Conservation (phyloP, 2,797 vertebrate species). For the Apodemus agrarius region DNA sequence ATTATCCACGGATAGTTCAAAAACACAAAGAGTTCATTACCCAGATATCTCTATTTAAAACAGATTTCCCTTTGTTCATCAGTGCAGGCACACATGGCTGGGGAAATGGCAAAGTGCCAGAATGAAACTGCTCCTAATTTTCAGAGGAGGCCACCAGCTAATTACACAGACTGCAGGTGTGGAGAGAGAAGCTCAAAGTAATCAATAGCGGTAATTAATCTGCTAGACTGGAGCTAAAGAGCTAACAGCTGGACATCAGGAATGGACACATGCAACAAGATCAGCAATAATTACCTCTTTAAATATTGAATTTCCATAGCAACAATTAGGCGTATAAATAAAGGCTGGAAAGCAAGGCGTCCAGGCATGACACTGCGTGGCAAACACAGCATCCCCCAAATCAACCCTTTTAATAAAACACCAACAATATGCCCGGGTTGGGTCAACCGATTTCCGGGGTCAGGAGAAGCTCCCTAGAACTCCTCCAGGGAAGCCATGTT, state of each 20-base stretch:
- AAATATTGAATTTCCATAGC: conserved; percentile 93
- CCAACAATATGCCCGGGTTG: conserved; percentile 84
- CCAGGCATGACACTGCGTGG: conserved; percentile 85
- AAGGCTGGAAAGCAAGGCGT: conserved; percentile 88
- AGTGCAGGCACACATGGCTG: conserved; percentile 87
- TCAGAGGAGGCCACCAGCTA: conserved; percentile 91
- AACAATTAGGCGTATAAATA: conserved; percentile 92
- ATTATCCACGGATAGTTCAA: conserved; percentile 85
- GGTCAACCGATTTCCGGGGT: conserved; percentile 75
- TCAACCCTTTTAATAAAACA: conserved; percentile 87
- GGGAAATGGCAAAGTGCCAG: conserved; percentile 91
- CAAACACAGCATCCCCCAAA: conserved; percentile 87
- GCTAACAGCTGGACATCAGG: conserved; percentile 93
- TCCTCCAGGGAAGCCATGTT: conserved; percentile 77
- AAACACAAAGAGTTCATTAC: conserved; percentile 87
- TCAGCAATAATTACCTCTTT: conserved; percentile 93
- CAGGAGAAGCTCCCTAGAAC: conserved; percentile 63
- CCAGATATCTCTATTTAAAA: conserved; percentile 90
- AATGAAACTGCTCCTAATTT: conserved; percentile 92
- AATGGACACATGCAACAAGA: conserved; percentile 93
- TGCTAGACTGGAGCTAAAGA: conserved; percentile 92
- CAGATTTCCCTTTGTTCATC: conserved; percentile 91
- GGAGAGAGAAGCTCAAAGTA: conserved; percentile 92
- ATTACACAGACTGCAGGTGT: conserved; percentile 93
- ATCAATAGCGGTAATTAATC: conserved; percentile 95